phyloP scores from a whole-genome alignment of 2,888 invertebrate species.

The Frankliniella fusca region DNA sequence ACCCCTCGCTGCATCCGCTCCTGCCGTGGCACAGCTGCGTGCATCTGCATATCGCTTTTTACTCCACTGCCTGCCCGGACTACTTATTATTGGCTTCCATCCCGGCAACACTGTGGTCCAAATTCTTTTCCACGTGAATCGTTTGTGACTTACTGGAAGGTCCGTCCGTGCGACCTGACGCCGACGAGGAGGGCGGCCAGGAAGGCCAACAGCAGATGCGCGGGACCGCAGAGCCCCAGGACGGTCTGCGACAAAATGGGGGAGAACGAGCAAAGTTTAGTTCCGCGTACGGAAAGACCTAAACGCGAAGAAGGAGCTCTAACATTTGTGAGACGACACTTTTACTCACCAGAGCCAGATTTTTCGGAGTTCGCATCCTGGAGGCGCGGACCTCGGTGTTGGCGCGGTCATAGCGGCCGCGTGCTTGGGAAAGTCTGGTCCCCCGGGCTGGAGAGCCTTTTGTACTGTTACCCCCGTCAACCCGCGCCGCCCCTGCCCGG shows the following conservation, averaged over 20 bases:
- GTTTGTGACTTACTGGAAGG: background rate
- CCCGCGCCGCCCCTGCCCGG: too few relatives aligned
- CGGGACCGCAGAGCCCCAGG: background rate
- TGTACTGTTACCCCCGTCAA: background rate
- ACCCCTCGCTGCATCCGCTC: too few relatives aligned
- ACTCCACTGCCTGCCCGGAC: too few relatives aligned
- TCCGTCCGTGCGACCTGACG: background rate
- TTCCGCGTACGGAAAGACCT: background rate
- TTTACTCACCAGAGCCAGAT: background rate
- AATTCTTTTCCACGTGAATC: too few relatives aligned
- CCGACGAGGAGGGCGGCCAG: background rate
- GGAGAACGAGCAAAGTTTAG: too few relatives aligned
- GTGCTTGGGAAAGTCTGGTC: background rate
- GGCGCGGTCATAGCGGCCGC: conserved; percentile 10
- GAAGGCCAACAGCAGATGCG: background rate
- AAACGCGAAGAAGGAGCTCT: background rate
- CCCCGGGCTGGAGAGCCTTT: background rate
- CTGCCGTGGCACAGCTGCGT: too few relatives aligned
- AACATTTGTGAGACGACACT: background rate
- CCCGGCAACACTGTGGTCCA: too few relatives aligned
- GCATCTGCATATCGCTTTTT: too few relatives aligned
- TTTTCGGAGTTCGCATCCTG: background rate
- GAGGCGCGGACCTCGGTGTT: background rate
- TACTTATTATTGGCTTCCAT: too few relatives aligned
- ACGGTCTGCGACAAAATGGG: background rate